Conservation (phyloP, 1,140 invertebrate species). For the Wasmannia auropunctata region DNA sequence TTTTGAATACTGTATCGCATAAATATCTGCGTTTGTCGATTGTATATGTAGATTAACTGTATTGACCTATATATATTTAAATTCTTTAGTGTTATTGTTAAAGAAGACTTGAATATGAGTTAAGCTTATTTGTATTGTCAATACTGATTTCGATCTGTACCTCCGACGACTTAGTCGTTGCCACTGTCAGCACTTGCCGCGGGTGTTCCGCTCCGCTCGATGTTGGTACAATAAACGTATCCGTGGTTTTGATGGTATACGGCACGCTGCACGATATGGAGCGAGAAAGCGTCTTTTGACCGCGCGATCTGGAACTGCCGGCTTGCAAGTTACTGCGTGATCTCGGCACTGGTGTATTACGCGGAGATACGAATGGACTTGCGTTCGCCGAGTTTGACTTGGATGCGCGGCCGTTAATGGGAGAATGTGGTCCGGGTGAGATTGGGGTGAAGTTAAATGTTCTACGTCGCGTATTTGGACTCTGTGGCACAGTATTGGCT, state of each 20-base stretch:
- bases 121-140: not conserved
- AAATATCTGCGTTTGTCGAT: not conserved
- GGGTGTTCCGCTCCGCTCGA: constrained; percentile 74
- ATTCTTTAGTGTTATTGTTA: not conserved
- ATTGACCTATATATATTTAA: not conserved
- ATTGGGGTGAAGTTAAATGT: constrained; percentile 94
- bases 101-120: not conserved
- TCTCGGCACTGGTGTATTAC: constrained; percentile 90
- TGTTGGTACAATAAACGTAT: constrained; percentile 82
- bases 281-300: constrained; percentile 78
- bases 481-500: constrained; percentile 86
- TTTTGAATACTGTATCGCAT: not conserved
- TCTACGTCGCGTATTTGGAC: constrained; percentile 89
- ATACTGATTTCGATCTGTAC: constrained; percentile 73
- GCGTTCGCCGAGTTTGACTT: constrained; percentile 87
- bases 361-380: constrained; percentile 94
- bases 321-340: constrained; percentile 82
- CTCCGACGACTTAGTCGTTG: constrained; percentile 75
- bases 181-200: constrained; percentile 71
- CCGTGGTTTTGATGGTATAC: constrained; percentile 75
- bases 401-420: constrained; percentile 84
- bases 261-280: constrained; percentile 82
- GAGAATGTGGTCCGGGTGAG: constrained; percentile 89
- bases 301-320: constrained; percentile 74
- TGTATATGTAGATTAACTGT: not conserved